A percentile compares a stretch with the other conserved stretches of the same genome.
Evolutionary conservation across 1,140 invertebrate species (phyloP).

Genomic region (Drosophila kohkoa): DNA sequence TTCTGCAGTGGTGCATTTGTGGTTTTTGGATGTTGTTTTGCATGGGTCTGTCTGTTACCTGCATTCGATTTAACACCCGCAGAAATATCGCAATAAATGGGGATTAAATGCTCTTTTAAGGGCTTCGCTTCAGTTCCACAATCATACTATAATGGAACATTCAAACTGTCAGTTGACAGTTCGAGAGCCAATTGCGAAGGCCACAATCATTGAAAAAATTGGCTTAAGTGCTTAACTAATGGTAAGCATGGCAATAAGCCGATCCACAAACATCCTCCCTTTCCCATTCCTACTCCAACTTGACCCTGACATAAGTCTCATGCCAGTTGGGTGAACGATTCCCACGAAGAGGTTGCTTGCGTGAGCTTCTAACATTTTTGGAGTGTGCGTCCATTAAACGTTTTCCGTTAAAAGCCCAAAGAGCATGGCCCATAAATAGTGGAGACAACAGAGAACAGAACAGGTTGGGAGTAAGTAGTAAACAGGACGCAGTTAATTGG

Average conservation of each 20-base stretch:
- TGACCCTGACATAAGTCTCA: constrained; percentile 40
- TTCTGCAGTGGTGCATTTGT: constrained; percentile 19
- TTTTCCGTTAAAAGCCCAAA: constrained; percentile 37
- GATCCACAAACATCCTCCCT: constrained; percentile 31
- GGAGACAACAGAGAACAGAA: neutral
- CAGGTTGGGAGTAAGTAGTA: constrained; percentile 5
- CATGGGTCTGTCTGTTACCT: constrained; percentile 18
- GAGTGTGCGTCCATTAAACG: constrained; percentile 41
- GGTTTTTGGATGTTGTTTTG: constrained; percentile 14
- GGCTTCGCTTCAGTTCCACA: constrained; percentile 9
- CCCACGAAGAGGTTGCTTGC: constrained; percentile 23
- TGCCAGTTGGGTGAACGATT: constrained; percentile 11
- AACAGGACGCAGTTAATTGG: constrained; percentile 38
- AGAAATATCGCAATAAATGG: constrained; percentile 27
- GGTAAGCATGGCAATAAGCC: constrained; percentile 69
- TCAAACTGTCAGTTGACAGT: constrained; percentile 31
- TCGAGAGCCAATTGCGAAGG: constrained; percentile 16
- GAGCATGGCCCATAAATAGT: constrained; percentile 41
- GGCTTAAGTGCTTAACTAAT: constrained; percentile 64
- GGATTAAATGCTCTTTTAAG: constrained; percentile 37
- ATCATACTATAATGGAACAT: constrained; percentile 15
- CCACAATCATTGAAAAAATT: constrained; percentile 66
- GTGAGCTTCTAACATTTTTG: constrained; percentile 35
- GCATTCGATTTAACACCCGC: constrained; percentile 31
- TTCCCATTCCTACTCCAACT: neutral